Evolutionary conservation across 2,888 invertebrate species (phyloP).

Genomic region (Flabesymbios commensalis): DNA sequence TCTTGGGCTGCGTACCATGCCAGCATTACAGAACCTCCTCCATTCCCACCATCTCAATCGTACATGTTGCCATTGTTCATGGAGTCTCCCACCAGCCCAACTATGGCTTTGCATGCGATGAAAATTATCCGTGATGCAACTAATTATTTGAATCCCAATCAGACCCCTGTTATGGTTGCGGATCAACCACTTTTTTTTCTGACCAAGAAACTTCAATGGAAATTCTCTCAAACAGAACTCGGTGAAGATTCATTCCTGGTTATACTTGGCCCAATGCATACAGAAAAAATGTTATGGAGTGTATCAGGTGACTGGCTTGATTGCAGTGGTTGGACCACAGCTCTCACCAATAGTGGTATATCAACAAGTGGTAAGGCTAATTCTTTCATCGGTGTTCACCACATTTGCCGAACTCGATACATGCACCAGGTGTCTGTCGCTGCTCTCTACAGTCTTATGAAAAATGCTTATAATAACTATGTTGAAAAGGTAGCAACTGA

Average conservation of each 20-base stretch:
- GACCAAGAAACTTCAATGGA: too few species aligned
- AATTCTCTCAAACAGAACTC: too few species aligned
- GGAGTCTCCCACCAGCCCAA: too few species aligned
- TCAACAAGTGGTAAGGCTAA: constrained; percentile 4
- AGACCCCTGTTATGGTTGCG: too few species aligned
- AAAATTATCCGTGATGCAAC: too few species aligned
- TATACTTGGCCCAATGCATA: constrained; percentile 11
- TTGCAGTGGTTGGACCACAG: constrained; percentile 21
- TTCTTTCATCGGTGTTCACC: constrained; percentile 9
- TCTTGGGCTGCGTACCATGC: too few species aligned
- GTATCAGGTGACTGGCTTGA: constrained; percentile 20
- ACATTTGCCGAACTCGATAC: constrained; percentile 18
- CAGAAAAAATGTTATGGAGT: constrained; percentile 17
- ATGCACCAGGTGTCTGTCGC: constrained; percentile 9
- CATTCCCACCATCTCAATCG: too few species aligned
- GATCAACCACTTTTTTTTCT: too few species aligned
- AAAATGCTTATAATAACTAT: constrained; percentile 3
- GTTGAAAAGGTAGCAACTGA: background rate
- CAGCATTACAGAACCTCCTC: too few species aligned
- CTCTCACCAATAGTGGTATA: constrained; percentile 3
- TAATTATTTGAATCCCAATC: too few species aligned
- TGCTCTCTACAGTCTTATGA: constrained; percentile 8
- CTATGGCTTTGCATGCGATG: too few species aligned
- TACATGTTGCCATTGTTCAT: too few species aligned
- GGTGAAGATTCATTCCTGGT: constrained; percentile 17